Conservation (phyloP, 2,888 invertebrate species). For the Gymnosoma rotundatum region DNA sequence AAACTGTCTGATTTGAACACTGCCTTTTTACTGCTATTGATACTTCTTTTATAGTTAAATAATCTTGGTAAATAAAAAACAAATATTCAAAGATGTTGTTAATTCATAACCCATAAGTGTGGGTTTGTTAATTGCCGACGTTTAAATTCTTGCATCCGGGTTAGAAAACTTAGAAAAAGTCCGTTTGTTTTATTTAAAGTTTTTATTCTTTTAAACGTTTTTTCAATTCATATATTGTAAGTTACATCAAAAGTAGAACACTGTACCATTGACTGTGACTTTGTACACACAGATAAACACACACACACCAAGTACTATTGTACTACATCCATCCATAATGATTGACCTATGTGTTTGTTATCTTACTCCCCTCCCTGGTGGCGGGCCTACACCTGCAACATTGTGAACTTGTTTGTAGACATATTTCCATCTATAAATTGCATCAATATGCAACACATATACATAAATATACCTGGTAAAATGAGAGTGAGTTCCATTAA, state of each 20-base stretch:
- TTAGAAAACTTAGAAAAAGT: too few relatives aligned
- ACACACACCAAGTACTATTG: neutral
- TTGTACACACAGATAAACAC: neutral
- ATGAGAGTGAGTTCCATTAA: constrained; percentile 67
- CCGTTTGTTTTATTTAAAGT: neutral
- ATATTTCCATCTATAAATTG: constrained; percentile 7
- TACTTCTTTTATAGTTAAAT: too few relatives aligned
- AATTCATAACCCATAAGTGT: too few relatives aligned
- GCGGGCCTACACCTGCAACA: neutral
- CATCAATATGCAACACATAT: constrained; percentile 27
- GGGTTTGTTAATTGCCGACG: too few relatives aligned
- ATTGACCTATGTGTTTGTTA: constrained; percentile 62
- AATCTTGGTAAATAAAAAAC: too few relatives aligned
- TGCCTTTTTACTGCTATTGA: too few relatives aligned
- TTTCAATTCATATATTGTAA: constrained; percentile 26
- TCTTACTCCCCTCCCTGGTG: neutral
- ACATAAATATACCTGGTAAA: constrained; percentile 47
- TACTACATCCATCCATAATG: constrained; percentile 29
- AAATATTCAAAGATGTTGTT: too few relatives aligned
- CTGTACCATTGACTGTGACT: constrained; percentile 36
- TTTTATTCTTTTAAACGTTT: constrained; percentile 13
- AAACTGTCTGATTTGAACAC: too few relatives aligned
- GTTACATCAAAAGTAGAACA: constrained; percentile 63
- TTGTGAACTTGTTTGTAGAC: constrained; percentile 33
- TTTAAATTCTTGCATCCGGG: too few relatives aligned